phyloP scores from a whole-genome alignment of 2,113 vertebrate species.

The Prunella himalayana region DNA sequence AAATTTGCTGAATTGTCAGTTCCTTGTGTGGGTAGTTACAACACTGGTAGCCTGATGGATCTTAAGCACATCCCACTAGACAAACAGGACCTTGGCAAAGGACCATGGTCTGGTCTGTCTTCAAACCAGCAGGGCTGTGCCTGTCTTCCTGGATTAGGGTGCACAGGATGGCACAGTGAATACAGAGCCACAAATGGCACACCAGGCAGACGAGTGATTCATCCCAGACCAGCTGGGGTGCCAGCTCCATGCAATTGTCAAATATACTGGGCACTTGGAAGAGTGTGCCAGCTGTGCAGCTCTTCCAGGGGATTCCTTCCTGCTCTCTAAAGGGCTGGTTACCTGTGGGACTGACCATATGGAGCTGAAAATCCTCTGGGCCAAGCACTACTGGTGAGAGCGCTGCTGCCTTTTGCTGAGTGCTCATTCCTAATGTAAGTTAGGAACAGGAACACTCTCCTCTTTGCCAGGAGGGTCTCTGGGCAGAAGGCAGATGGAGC shows the following conservation, averaged over 20 bases:
- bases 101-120: neutral
- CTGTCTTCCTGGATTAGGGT: neutral
- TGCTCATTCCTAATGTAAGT: neutral
- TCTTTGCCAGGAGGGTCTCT: neutral
- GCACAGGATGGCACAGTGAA: accelerated
- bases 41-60: neutral
- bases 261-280: neutral
- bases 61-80: neutral
- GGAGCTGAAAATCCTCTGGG: neutral
- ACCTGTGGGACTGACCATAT: neutral
- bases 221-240: neutral
- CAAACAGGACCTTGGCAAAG: neutral
- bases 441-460: neutral
- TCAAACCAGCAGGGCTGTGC: neutral
- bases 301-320: neutral
- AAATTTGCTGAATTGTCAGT: neutral
- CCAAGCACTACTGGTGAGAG: neutral
- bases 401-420: neutral
- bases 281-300: neutral
- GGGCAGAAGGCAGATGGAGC: neutral
- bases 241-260: neutral
- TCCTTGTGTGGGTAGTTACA: neutral
- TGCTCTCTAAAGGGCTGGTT: neutral
- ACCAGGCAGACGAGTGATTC: neutral
- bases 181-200: neutral